Base-by-base conservation (phyloP, 1,140 invertebrate species). In the Anadara kagoshimensis region DNA sequence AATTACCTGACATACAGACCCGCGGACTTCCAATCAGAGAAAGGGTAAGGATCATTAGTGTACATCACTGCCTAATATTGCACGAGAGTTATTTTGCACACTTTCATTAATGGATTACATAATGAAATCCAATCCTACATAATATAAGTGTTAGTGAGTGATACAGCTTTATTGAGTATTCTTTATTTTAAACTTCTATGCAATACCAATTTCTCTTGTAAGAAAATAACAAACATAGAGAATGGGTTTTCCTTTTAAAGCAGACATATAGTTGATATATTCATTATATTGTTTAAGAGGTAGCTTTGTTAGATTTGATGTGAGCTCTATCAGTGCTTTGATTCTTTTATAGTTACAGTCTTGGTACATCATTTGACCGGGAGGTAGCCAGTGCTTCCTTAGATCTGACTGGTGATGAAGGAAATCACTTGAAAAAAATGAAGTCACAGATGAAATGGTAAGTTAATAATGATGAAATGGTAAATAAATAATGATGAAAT, bases 1-100 rank as follows among this genome's bases (percentile, higher is more conserved):
- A 92, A 96, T 90, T 99, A 94, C 84, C 93, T 99, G 79, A 93
- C 94, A 11, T 98, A 99, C 88, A 90, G 92, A 54, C 94, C 97
- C 10, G 90, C 93, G 24, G 96, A 98, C 87, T 93, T 93, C 86
- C 93, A 96, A 78, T 95, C 95, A 0, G 97, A 99, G 89, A 92
- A 94, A 81, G 97, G 96, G 93, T 96, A 90, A 90, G 22, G 14
- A 20, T 22, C 8, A 11, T 24, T 24, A 26, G 0, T 56, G 8
- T 11, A 51, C 5, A 10, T 18, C 18, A 11, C 7, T 20, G 47
- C 14, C 10, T 10, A 49, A 1, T 18, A 49, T 49, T 3, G n/a
- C 16, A 49, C n/a, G 14, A 49, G n/a, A 12, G 16, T 49, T 49
- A 49, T 49, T 49, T 49, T 49, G 47, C 3, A 18, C 16, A 49